Conservation (phyloP, 2,888 invertebrate genomes). For the Chymomyza fuscimana region DNA sequence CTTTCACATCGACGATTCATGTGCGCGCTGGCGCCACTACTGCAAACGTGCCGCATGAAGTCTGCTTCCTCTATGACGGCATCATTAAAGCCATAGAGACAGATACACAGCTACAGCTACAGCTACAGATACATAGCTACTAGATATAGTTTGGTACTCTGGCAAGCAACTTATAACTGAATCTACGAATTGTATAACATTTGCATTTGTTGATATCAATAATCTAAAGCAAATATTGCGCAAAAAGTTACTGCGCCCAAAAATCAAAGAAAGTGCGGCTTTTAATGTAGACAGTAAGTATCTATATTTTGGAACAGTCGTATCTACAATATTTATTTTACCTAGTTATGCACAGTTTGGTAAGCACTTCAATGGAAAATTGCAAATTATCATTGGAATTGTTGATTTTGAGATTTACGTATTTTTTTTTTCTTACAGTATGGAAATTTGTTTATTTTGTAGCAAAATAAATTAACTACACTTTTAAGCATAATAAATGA, state of each 20-base stretch:
- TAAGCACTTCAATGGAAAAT: background rate
- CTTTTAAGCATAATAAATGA: background rate
- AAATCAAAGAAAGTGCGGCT: background rate
- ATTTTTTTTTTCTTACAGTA: background rate
- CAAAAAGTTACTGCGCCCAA: background rate
- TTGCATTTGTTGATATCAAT: conserved; percentile 5
- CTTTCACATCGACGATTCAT: conserved; percentile 49
- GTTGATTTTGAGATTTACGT: background rate
- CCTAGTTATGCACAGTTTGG: background rate
- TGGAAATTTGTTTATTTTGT: background rate
- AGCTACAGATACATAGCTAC: background rate
- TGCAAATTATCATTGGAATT: background rate
- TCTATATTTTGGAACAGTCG: background rate
- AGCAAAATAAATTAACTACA: background rate
- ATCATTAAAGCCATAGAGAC: conserved; percentile 18
- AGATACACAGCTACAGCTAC: background rate
- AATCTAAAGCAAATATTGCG: background rate
- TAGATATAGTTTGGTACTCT: background rate
- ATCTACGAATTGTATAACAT: conserved; percentile 35
- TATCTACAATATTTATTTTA: background rate
- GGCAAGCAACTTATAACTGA: background rate
- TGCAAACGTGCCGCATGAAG: conserved; percentile 63
- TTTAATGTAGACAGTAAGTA: background rate
- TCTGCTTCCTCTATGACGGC: conserved; percentile 36
- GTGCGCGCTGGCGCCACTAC: conserved; percentile 22